phyloP scores from a whole-genome alignment of 2,888 invertebrate species.

The Yponomeuta plumbellus region DNA sequence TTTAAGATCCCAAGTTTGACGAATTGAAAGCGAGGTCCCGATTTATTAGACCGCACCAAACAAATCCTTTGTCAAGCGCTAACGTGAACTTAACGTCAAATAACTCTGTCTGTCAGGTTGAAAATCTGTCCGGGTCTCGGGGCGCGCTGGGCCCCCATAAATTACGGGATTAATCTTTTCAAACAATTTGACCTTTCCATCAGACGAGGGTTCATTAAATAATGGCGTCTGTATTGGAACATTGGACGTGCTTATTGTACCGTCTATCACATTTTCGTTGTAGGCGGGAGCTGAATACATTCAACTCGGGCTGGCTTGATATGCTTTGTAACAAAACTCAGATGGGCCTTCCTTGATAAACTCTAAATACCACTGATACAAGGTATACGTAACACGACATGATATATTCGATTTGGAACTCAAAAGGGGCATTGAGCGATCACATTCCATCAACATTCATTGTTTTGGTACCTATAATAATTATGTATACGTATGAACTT shows the following conservation, averaged over 20 bases:
- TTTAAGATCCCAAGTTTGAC: background rate
- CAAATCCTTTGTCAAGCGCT: conserved; percentile 37
- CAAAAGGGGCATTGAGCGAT: conserved; percentile 21
- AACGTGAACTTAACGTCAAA: conserved; percentile 56
- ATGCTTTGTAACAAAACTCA: conserved; percentile 20
- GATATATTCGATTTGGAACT: conserved; percentile 1
- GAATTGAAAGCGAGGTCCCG: conserved; percentile 19
- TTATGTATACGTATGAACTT: too few species aligned
- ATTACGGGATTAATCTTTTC: conserved; percentile 75
- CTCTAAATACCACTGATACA: conserved; percentile 9
- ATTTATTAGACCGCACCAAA: conserved; percentile 31
- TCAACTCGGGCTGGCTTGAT: conserved; percentile 17
- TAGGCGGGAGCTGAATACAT: conserved; percentile 44
- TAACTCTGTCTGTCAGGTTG: conserved; percentile 52
- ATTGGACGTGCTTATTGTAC: conserved; percentile 72
- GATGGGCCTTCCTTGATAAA: conserved; percentile 28
- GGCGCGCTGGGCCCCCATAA: conserved; percentile 66
- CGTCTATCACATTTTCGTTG: conserved; percentile 69
- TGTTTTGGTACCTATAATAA: conserved; percentile 27
- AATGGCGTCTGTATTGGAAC: conserved; percentile 65
- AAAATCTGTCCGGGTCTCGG: conserved; percentile 60
- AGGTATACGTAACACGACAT: background rate
- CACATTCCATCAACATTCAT: conserved; percentile 28
- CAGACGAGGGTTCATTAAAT: conserved; percentile 76
- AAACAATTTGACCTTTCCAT: conserved; percentile 76